Evolutionary conservation across 2,797 vertebrate species (phyloP), one percentile per base, ranked within the genome.

Genomic region (Bufotes viridis): DNA sequence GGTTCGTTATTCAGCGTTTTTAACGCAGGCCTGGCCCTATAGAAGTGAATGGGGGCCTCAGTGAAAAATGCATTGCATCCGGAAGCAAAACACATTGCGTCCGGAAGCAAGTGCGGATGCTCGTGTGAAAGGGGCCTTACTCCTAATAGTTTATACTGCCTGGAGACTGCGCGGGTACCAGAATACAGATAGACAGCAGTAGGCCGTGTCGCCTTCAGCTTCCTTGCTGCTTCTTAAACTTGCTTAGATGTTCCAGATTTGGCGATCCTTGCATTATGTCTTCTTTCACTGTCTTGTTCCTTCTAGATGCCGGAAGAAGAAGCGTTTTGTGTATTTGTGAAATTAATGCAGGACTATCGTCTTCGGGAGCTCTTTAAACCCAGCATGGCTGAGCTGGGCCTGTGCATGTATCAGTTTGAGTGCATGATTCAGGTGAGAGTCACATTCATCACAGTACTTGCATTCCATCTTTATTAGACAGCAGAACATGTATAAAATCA

Each of bases 341-440:
- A 99, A 93, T 93, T 99, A 94, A 99, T 99, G 98, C 98, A 99
- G 92, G 98, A 99, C 90, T 99, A 99, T 94, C 95, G 98, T 91
- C 96, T 99, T 86, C 96, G 98, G 90, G 98, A 99, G 92, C 97
- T 99, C 91, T 99, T 99, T 93, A 99, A 99, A 92, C 98, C 98
- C 89, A 99, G 95, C 90, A 99, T 99, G 98, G 98, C 98, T 55
- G 98, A 99, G 91, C 94, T 99, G 94, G 98, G 98, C 69, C 98
- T 99, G 91, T 99, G 98, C 95, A 99, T 99, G 98, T 99, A 99
- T 94, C 98, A 99, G 94, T 99, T 99, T 96, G 98, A 99, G 94
- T 96, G 90, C 92, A 99, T 99, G 98, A 99, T 99, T 93, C 98
- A 99, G 97, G 98, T 99, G 90, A 90, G 93, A 26, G 7, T 6